These are phyloP conservation scores for Lymantria dispar DNA, from an alignment of 2,888 invertebrate species.

Conservation along the genomic window DNA sequence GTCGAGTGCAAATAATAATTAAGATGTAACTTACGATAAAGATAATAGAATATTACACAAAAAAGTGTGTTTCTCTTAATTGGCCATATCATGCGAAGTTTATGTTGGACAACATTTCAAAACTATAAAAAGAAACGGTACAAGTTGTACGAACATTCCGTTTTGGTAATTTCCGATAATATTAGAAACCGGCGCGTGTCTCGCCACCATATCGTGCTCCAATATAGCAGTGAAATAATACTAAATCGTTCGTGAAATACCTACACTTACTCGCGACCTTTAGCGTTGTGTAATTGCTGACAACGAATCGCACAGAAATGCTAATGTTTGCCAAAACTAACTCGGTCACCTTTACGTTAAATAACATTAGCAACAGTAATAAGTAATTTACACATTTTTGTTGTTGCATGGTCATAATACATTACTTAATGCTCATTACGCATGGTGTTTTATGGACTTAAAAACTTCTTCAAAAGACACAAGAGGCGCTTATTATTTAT, in stretches of 20 bases:
- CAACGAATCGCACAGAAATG: constrained; percentile 61
- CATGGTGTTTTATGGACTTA: too few relatives aligned
- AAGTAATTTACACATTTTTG: neutral
- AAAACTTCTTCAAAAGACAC: too few relatives aligned
- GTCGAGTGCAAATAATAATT: too few relatives aligned
- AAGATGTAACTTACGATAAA: neutral
- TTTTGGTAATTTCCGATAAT: constrained; percentile 23
- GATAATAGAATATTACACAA: neutral
- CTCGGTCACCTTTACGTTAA: constrained; percentile 13
- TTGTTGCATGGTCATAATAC: too few relatives aligned
- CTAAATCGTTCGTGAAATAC: constrained; percentile 56
- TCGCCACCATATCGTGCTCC: constrained; percentile 47
- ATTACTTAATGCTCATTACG: too few relatives aligned
- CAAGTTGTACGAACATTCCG: constrained; percentile 24
- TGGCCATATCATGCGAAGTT: neutral
- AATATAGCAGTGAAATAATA: constrained; percentile 55
- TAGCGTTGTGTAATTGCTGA: constrained; percentile 50
- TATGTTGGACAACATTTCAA: constrained; percentile 15
- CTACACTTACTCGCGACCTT: constrained; percentile 54
- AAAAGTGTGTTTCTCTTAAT: neutral
- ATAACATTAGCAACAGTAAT: too few relatives aligned
- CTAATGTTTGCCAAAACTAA: constrained; percentile 53
- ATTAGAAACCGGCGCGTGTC: constrained; percentile 38
- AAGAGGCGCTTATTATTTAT: too few relatives aligned
- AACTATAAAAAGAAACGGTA: constrained; percentile 26